A percentile compares a stretch with the other conserved stretches of the same genome.
These are phyloP conservation scores for Luidia sarsii DNA, from an alignment of 53 echinoderm and acorn worm genomes.

Conservation along the genomic window DNA sequence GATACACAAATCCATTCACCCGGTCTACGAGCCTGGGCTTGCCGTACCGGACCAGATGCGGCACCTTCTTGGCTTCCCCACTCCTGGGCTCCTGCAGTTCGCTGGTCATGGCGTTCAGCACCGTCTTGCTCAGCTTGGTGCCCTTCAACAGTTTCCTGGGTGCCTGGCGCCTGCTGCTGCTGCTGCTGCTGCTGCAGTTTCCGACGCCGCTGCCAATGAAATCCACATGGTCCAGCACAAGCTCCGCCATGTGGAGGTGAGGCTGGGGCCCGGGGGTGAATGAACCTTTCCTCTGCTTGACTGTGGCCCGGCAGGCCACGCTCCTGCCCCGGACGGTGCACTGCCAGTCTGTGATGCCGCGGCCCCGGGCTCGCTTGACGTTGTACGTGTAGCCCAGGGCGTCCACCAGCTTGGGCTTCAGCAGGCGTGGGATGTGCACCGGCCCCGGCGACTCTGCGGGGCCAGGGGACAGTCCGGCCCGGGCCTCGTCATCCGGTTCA, in stretches of 20 bases:
- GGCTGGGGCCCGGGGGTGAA: conserved; percentile 42
- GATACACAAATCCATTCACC: conserved; percentile 8
- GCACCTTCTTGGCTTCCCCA: not conserved
- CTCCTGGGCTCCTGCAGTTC: not conserved
- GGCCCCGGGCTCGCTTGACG: conserved; percentile 11
- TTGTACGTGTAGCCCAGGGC: conserved; percentile 40
- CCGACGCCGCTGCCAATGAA: not conserved
- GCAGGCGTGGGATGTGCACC: not conserved
- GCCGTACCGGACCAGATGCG: not conserved
- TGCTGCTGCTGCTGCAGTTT: not conserved
- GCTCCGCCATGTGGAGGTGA: conserved; percentile 30
- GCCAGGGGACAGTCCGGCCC: not conserved
- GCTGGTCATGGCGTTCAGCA: not conserved
- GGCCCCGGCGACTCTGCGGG: not conserved
- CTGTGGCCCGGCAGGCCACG: conserved; percentile 20
- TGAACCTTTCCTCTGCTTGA: conserved; percentile 26
- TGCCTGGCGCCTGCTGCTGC: not conserved
- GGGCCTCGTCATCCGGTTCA: not conserved
- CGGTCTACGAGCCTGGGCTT: conserved; percentile 26
- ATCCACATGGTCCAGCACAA: not conserved
- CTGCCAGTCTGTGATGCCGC: conserved; percentile 35
- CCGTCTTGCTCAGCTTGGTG: not conserved
- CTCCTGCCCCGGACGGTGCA: conserved; percentile 24
- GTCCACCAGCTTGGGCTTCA: conserved; percentile 38
- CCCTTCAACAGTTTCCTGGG: not conserved